A percentile compares a stretch with the other conserved stretches of the same genome.
phyloP scores from a whole-genome alignment of 2,797 vertebrate species.

The Cirrhinus mrigala region DNA sequence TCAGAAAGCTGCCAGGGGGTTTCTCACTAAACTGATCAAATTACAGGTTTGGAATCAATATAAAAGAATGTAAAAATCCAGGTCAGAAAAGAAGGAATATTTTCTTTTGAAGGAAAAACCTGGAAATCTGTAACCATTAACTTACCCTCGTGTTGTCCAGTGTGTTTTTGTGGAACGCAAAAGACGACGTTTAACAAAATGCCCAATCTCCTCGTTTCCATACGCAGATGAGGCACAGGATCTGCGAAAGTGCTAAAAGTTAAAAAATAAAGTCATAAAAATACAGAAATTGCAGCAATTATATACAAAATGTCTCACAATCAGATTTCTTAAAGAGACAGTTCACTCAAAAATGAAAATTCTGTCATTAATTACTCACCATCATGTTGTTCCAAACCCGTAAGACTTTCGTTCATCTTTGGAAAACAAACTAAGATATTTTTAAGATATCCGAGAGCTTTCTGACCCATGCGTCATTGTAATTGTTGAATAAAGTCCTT shows the following conservation, averaged over 20 bases:
- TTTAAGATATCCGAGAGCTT: no score
- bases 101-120: not conserved
- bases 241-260: not conserved
- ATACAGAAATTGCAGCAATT: not conserved
- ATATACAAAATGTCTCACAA: not conserved
- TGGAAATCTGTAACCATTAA: not conserved
- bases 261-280: not conserved
- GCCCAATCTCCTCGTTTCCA: not conserved
- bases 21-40: not conserved
- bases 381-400: no score
- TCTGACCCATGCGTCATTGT: no score
- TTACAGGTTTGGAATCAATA: conserved; percentile 10
- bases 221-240: not conserved
- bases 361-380: no score
- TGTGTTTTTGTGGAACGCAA: not conserved
- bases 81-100: not conserved
- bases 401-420: no score
- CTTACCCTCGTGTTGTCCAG: not conserved
- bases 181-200: conserved; percentile 6
- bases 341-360: no score
- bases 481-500: no score
- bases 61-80: not conserved
- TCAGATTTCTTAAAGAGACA: not conserved
- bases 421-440: no score
- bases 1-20: not conserved